phyloP scores from a whole-genome alignment of 2,888 invertebrate species.

The Torymus aiolomorphi region DNA sequence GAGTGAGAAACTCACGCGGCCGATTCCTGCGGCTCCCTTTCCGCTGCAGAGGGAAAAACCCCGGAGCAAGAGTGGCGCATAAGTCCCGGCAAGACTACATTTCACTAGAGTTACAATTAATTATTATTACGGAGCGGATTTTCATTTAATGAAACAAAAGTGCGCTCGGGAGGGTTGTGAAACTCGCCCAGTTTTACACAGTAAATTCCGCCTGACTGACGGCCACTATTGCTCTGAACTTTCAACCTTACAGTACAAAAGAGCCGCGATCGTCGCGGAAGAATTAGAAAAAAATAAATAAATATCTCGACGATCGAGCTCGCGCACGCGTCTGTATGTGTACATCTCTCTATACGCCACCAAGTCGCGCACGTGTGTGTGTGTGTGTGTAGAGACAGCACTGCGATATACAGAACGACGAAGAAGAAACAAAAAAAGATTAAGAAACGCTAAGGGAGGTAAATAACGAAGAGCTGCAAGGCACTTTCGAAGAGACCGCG shows the following conservation, averaged over 20 bases:
- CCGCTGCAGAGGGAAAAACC: neutral
- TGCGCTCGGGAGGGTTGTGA: too few species aligned
- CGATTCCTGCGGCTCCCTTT: neutral
- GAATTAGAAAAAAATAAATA: slow-evolving; percentile 29
- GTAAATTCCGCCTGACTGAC: too few species aligned
- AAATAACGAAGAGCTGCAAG: slow-evolving; percentile 47
- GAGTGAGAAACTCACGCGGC: slow-evolving; percentile 6
- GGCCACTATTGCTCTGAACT: too few species aligned
- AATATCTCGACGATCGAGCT: slow-evolving; percentile 38
- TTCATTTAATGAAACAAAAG: too few species aligned
- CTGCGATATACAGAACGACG: slow-evolving; percentile 19
- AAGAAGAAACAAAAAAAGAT: too few species aligned
- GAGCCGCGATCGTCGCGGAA: slow-evolving; percentile 15
- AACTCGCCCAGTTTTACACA: too few species aligned
- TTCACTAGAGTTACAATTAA: neutral
- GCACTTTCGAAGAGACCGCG: slow-evolving; percentile 56
- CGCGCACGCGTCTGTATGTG: neutral
- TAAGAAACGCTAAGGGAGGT: neutral
- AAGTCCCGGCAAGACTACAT: too few species aligned
- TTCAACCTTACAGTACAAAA: too few species aligned
- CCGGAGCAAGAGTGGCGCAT: neutral
- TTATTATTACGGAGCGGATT: neutral
- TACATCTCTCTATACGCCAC: slow-evolving; percentile 22
- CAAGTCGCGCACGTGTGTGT: slow-evolving; percentile 28
- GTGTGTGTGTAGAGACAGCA: slow-evolving; percentile 15